A percentile compares a stretch with the other conserved stretches of the same genome.
Evolutionary conservation across 2,113 vertebrate genomes (phyloP).

Genomic region (Myxocyprinus asiaticus): DNA sequence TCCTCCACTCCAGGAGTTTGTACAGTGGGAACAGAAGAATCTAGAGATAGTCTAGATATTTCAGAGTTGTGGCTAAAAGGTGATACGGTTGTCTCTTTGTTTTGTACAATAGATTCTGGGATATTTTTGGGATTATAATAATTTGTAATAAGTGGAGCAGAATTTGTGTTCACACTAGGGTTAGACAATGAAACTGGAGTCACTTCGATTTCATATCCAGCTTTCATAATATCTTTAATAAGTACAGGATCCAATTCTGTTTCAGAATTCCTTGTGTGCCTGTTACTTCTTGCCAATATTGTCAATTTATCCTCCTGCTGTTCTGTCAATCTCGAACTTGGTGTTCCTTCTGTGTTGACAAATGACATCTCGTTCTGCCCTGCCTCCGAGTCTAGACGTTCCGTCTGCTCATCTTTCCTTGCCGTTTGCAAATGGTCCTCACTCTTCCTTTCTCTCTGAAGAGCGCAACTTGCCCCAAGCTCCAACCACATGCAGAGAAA

Average conservation of each 20-base stretch:
- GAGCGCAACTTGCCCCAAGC: conserved; percentile 6
- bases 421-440: conserved; percentile 1
- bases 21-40: not conserved
- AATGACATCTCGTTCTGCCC: conserved; percentile 9
- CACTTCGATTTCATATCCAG: not conserved
- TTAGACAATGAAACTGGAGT: conserved; percentile 10
- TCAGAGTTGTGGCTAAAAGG: not conserved
- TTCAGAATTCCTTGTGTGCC: not conserved
- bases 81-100: not conserved
- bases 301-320: not conserved
- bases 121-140: not conserved
- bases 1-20: not conserved
- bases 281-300: not conserved
- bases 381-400: not conserved
- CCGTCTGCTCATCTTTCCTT: not conserved
- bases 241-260: not conserved
- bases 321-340: not conserved
- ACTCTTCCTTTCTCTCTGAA: not conserved
- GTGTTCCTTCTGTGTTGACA: not conserved
- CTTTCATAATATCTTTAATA: not conserved
- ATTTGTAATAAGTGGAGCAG: not conserved
- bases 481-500: conserved; percentile 20
- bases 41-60: not conserved
- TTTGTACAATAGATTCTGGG: not conserved
- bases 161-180: conserved; percentile 1